Percentiles rank a stretch among this genome's conserved stretches.
Evolutionary conservation across 2,797 vertebrate species (phyloP).

Genomic region (Clamator glandarius): DNA sequence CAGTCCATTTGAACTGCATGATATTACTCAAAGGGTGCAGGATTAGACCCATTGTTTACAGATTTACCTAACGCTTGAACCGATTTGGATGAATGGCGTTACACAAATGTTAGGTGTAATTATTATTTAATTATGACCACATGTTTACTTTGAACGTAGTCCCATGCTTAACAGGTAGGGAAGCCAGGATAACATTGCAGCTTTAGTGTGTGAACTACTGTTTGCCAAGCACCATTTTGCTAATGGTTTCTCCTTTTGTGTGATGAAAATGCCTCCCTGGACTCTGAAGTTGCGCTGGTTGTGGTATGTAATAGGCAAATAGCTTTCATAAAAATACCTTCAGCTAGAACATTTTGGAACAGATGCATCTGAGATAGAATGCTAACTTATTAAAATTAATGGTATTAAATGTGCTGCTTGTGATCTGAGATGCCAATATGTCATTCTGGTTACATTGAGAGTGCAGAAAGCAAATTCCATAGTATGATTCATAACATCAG

Average conservation of each 20-base stretch:
- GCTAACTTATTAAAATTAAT: conserved; percentile 23
- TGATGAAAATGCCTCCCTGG: conserved; percentile 22
- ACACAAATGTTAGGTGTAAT: conserved; percentile 48
- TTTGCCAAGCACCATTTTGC: conserved; percentile 35
- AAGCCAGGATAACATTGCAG: conserved; percentile 24
- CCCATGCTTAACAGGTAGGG: conserved; percentile 3
- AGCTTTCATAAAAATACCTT: conserved; percentile 12
- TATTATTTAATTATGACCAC: conserved; percentile 61
- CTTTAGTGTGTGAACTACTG: background rate
- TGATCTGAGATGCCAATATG: background rate
- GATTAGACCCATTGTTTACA: conserved; percentile 67
- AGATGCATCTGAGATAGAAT: conserved; percentile 15
- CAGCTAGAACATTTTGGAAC: conserved; percentile 38
- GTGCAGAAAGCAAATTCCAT: background rate
- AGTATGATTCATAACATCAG: background rate
- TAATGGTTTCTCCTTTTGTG: conserved; percentile 15
- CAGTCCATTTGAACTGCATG: conserved; percentile 20
- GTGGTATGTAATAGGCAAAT: conserved; percentile 27
- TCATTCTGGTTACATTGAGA: background rate
- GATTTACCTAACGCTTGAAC: conserved; percentile 40
- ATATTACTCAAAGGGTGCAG: conserved; percentile 44
- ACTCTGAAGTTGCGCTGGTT: background rate
- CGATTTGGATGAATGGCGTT: conserved; percentile 51
- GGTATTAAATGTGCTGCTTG: conserved; percentile 19
- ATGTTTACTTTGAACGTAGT: conserved; percentile 40